Evolutionary conservation across 2,888 invertebrate species (phyloP).

Genomic region (Suillia variegata): DNA sequence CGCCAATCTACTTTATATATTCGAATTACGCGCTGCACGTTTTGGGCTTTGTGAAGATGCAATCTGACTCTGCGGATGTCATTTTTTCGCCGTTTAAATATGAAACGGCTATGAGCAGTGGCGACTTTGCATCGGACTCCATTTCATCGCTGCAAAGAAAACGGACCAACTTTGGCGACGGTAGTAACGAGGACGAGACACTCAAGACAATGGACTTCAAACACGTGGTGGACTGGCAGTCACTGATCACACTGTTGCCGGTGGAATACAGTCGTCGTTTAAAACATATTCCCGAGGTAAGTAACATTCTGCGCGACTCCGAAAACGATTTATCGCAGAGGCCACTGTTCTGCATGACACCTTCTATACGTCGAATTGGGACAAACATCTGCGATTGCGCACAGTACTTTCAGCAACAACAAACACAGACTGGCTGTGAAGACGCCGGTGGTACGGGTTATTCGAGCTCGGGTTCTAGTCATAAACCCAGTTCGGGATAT

Average conservation of each 20-base stretch:
- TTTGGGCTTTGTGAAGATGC: slow-evolving; percentile 75
- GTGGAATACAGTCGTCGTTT: slow-evolving; percentile 80
- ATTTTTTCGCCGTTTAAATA: slow-evolving; percentile 69
- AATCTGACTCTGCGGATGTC: slow-evolving; percentile 66
- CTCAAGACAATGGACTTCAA: slow-evolving; percentile 79
- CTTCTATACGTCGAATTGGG: slow-evolving; percentile 67
- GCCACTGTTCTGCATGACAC: slow-evolving; percentile 66
- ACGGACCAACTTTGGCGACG: slow-evolving; percentile 59
- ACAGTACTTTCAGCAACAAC: slow-evolving; percentile 49
- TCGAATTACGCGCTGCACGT: slow-evolving; percentile 90
- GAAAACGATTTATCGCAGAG: slow-evolving; percentile 63
- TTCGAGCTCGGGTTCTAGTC: slow-evolving; percentile 65
- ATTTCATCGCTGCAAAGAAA: slow-evolving; percentile 38
- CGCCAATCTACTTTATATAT: slow-evolving; percentile 87
- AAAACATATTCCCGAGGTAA: slow-evolving; percentile 77
- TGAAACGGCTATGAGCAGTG: slow-evolving; percentile 67
- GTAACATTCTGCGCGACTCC: slow-evolving; percentile 61
- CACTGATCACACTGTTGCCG: slow-evolving; percentile 85
- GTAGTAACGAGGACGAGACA: slow-evolving; percentile 79
- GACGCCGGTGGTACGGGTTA: slow-evolving; percentile 34
- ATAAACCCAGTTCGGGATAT: slow-evolving; percentile 85
- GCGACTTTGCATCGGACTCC: slow-evolving; percentile 27
- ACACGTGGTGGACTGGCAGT: slow-evolving; percentile 93
- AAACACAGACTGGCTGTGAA: slow-evolving; percentile 30
- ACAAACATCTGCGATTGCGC: slow-evolving; percentile 61